Conservation (phyloP, 2,797 vertebrate genomes). For the Luscinia luscinia region DNA sequence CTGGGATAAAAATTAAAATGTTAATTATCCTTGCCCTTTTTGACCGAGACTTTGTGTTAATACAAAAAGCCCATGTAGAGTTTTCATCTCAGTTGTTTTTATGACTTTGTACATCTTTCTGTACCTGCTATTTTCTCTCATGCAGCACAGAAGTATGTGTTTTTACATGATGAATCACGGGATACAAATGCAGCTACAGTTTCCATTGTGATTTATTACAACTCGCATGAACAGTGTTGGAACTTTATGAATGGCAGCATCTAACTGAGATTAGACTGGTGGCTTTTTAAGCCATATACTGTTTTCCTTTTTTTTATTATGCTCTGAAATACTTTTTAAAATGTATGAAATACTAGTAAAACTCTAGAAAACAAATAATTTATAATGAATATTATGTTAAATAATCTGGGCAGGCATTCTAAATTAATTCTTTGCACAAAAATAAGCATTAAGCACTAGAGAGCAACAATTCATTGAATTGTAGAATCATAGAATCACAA, state of each 20-base stretch:
- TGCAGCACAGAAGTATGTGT: slow-evolving; percentile 44
- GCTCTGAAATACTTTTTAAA: slow-evolving; percentile 69
- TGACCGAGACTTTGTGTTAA: background rate
- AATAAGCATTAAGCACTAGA: slow-evolving; percentile 18
- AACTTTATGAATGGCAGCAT: slow-evolving; percentile 55
- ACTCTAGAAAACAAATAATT: slow-evolving; percentile 67
- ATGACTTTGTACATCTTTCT: background rate
- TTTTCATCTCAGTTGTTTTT: slow-evolving; percentile 42
- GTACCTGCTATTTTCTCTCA: slow-evolving; percentile 54
- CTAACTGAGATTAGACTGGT: slow-evolving; percentile 48
- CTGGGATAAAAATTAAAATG: background rate
- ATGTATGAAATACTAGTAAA: slow-evolving; percentile 56
- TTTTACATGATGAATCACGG: slow-evolving; percentile 39
- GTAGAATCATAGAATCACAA: background rate
- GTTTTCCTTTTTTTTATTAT: slow-evolving; percentile 40
- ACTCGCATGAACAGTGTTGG: slow-evolving; percentile 36
- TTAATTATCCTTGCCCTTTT: background rate
- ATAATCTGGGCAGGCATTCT: slow-evolving; percentile 60
- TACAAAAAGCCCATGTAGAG: background rate
- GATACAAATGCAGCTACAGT: slow-evolving; percentile 21
- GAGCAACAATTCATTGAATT: background rate
- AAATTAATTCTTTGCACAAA: slow-evolving; percentile 56
- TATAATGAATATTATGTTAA: slow-evolving; percentile 66
- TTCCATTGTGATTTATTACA: slow-evolving; percentile 45
- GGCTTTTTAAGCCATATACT: slow-evolving; percentile 19